Percentiles rank a stretch among this genome's conserved stretches.
Evolutionary conservation across 2,113 vertebrate species (phyloP).

Genomic region (Sciurus niger): DNA sequence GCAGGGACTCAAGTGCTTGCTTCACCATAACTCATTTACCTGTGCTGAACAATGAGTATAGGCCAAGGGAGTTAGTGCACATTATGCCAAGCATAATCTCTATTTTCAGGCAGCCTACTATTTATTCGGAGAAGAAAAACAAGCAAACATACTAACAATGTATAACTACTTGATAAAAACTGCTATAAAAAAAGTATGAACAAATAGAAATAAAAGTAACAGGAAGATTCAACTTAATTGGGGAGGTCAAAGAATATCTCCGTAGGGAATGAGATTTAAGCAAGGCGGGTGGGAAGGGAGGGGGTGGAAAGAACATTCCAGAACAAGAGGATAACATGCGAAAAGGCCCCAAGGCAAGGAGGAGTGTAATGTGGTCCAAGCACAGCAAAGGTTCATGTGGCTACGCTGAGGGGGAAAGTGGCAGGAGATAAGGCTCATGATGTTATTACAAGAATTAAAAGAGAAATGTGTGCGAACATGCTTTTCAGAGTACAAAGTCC

Average conservation of each 20-base stretch:
- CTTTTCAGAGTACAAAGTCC: slow-evolving; percentile 7
- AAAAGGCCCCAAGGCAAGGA: slow-evolving; percentile 66
- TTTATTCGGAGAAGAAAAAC: slow-evolving; percentile 31
- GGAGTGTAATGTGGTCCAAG: slow-evolving; percentile 61
- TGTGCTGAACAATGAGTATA: neutral
- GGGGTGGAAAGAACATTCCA: slow-evolving; percentile 63
- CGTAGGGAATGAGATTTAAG: slow-evolving; percentile 62
- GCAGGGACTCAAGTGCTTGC: neutral
- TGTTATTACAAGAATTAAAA: slow-evolving; percentile 58
- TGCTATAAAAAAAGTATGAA: neutral
- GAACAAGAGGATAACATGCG: slow-evolving; percentile 57
- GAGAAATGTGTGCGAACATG: slow-evolving; percentile 69
- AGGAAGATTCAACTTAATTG: neutral
- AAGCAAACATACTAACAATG: neutral
- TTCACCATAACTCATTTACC: neutral
- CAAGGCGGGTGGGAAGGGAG: neutral
- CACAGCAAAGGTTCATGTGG: slow-evolving; percentile 61
- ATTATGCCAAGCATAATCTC: neutral
- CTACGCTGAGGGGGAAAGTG: neutral
- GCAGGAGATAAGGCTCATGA: slow-evolving; percentile 57
- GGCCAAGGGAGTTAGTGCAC: neutral
- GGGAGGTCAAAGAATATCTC: neutral
- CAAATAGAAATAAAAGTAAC: neutral
- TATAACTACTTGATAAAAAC: neutral
- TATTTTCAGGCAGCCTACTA: neutral